phyloP scores from a whole-genome alignment of 2,797 vertebrate genomes.

The Florisuga fusca region DNA sequence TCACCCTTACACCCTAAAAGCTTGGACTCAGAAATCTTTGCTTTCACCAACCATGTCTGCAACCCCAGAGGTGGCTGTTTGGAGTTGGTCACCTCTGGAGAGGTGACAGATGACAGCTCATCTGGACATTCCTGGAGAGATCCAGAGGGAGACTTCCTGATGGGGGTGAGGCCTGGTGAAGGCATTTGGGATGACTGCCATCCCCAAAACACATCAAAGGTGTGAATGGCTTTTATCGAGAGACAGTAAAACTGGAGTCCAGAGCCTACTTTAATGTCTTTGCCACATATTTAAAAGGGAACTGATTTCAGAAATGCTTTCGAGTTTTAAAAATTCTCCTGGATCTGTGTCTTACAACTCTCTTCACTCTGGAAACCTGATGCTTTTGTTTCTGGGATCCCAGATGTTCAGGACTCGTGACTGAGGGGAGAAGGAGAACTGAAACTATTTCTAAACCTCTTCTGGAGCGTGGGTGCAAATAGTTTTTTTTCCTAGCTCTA shows the following conservation, averaged over 20 bases:
- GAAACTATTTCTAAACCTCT: neutral
- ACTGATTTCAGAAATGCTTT: conserved; percentile 55
- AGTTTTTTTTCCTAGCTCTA: neutral
- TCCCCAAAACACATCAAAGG: conserved; percentile 58
- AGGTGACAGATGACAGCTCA: neutral
- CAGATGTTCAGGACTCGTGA: conserved; percentile 28
- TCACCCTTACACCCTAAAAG: neutral
- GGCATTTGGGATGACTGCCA: conserved; percentile 59
- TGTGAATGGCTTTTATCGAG: conserved; percentile 59
- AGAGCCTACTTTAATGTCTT: conserved; percentile 44
- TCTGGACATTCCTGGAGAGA: conserved; percentile 1
- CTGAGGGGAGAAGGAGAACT: neutral
- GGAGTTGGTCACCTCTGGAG: neutral
- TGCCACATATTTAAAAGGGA: conserved; percentile 54
- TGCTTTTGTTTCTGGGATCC: conserved; percentile 39
- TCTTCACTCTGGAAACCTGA: conserved; percentile 38
- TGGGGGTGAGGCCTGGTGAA: neutral
- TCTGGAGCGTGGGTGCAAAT: neutral
- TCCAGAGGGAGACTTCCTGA: conserved; percentile 21
- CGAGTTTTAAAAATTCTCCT: conserved; percentile 47
- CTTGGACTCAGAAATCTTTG: neutral
- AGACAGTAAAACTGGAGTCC: conserved; percentile 62
- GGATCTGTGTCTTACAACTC: conserved; percentile 7
- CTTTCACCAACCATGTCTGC: neutral
- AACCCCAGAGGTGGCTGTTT: neutral